A percentile compares a stretch with the other conserved stretches of the same genome.
These are phyloP conservation scores for Pampus argenteus DNA, from an alignment of 2,797 vertebrate species.

Conservation along the genomic window DNA sequence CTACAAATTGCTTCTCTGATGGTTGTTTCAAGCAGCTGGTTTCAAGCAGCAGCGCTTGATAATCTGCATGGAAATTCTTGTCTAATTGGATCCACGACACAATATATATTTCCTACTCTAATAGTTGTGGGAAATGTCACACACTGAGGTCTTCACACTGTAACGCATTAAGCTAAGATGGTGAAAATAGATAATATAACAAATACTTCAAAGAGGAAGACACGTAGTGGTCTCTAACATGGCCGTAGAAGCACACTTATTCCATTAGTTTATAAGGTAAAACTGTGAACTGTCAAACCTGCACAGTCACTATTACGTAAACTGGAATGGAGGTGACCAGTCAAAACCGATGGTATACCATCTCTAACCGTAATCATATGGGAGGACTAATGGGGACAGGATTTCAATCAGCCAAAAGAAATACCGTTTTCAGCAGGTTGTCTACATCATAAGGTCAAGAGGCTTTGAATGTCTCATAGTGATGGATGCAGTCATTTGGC, in stretches of 20 bases:
- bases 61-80: slow-evolving; percentile 70
- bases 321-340: not conserved
- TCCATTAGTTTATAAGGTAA: not conserved
- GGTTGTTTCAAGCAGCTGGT: slow-evolving; percentile 68
- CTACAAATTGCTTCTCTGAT: slow-evolving; percentile 45
- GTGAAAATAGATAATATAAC: no score
- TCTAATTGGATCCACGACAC: slow-evolving; percentile 71
- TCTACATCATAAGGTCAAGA: slow-evolving; percentile 47
- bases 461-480: slow-evolving; percentile 58
- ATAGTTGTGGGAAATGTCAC: slow-evolving; percentile 64
- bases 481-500: slow-evolving; percentile 72
- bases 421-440: slow-evolving; percentile 58
- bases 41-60: slow-evolving; percentile 64
- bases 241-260: not conserved
- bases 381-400: slow-evolving; percentile 14
- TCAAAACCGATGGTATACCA: slow-evolving; percentile 17
- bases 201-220: not conserved
- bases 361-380: not conserved
- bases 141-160: slow-evolving; percentile 22
- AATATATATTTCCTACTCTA: slow-evolving; percentile 57
- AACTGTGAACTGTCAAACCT: slow-evolving; percentile 5
- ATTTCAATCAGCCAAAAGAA: slow-evolving; percentile 51
- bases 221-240: not conserved
- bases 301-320: not conserved
- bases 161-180: no score